Base-by-base conservation (phyloP, 2,797 vertebrate genomes). In the Sphaeramia orbicularis region DNA sequence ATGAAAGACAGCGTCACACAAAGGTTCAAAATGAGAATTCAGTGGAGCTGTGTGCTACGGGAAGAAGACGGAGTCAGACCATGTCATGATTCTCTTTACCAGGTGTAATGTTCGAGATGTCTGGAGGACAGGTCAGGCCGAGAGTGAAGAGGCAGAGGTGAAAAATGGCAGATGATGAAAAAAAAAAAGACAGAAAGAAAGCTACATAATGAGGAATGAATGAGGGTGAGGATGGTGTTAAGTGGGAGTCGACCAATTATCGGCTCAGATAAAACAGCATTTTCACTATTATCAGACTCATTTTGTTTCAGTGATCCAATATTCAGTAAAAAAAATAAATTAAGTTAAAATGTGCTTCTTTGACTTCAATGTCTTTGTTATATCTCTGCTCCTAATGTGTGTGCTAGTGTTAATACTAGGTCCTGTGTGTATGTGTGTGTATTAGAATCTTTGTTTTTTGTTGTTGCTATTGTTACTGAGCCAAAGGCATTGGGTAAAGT, bases 31-130 rank as follows among this genome's bases (percentile, higher is more conserved):
- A 78, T 36, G 54, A 11, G 47, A 14, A 55, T n/a, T 60, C n/a
- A 78, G 37, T 41, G 12, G 54, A 61, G 54, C 24, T 63, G 49
- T 63, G 51, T 58, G 63, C 56, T 40, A 40, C 18, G 56, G 14
- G 30, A 19, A 24, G 27, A 21, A 61, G 58, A 79, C 75, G 55
- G 42, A 61, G 44, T 57, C 50, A 49, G 50, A 57, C 36, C 14
- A 21, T 59, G 47, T 65, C 32, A 57, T 56, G 38, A 47, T 9
- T 55, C 16, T 37, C 47, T 76, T 76, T 79, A 84, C 74, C 74
- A 50, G 90, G 54, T 72, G 45, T 66, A 52, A 68, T 67, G 65
- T 70, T 85, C 71, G 76, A 57, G 77, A 76, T 53, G 42, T 84
- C 68, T 87, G 77, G 69, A 60, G 74, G 11, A 62, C 56, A 78